Percentiles rank a stretch among this genome's conserved stretches.
Evolutionary conservation across 2,113 vertebrate genomes (phyloP).

Genomic region (Paracyprichromis sp.): DNA sequence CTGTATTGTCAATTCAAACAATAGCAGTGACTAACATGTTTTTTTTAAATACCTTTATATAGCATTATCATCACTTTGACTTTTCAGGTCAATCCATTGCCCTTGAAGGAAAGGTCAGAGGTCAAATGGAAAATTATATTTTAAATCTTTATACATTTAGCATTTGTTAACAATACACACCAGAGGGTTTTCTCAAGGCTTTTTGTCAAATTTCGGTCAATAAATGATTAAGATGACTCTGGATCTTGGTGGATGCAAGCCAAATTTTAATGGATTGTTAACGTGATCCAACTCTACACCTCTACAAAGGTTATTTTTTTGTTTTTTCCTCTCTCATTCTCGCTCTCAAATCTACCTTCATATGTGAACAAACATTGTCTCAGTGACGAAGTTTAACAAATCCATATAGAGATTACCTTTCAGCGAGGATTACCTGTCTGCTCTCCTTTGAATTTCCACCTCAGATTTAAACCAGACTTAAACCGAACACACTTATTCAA

Average conservation of each 20-base stretch:
- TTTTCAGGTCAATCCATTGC: neutral
- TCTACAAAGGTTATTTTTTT: neutral
- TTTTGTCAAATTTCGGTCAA: neutral
- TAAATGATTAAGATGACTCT: neutral
- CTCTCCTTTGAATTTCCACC: neutral
- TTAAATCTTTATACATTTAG: neutral
- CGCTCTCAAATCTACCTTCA: neutral
- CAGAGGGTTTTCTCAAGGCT: neutral
- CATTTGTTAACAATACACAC: neutral
- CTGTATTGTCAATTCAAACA: neutral
- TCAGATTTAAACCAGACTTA: neutral
- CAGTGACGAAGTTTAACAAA: neutral
- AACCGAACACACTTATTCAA: accelerated
- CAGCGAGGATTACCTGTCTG: neutral
- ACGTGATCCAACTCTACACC: neutral
- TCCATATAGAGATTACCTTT: neutral
- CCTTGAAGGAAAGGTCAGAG: neutral
- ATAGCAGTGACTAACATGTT: neutral
- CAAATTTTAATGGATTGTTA: neutral
- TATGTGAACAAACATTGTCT: neutral
- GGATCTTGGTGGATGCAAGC: neutral
- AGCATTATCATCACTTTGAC: neutral
- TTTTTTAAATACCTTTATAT: neutral
- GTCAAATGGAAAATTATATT: neutral
- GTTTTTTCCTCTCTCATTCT: neutral